These are phyloP conservation scores for Empidonax alnorum DNA, from an alignment of 2,113 vertebrate species.

Conservation along the genomic window DNA sequence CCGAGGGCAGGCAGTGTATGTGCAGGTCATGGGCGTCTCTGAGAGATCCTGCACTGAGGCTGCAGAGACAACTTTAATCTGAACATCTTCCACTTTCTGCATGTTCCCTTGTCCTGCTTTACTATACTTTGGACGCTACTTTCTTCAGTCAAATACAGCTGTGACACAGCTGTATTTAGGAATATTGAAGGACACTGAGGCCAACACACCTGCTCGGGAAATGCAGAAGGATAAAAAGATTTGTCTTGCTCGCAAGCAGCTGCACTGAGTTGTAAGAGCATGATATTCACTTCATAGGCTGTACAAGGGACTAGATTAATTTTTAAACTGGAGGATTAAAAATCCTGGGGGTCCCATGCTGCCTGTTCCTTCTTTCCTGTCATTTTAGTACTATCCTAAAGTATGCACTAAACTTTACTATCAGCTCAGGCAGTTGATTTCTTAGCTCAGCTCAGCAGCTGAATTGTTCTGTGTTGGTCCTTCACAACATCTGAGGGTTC, in stretches of 20 bases:
- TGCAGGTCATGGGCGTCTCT: accelerated
- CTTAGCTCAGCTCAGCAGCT: not conserved
- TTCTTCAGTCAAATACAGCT: not conserved
- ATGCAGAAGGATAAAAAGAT: not conserved
- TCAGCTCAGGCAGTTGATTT: not conserved
- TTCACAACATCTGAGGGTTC: not conserved
- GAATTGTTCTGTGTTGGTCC: not conserved
- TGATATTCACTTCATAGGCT: not conserved
- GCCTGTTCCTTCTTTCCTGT: not conserved
- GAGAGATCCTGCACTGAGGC: not conserved
- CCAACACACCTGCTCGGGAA: not conserved
- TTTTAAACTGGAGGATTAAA: not conserved
- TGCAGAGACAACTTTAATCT: not conserved
- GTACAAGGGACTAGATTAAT: accelerated
- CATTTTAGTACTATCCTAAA: not conserved
- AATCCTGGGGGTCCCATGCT: not conserved
- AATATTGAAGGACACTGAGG: not conserved
- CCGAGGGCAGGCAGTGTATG: accelerated
- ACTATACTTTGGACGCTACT: not conserved
- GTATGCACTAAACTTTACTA: not conserved
- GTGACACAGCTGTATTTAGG: not conserved
- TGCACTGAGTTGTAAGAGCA: not conserved
- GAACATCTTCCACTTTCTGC: accelerated
- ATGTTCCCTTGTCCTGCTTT: not conserved
- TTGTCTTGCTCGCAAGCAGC: accelerated